These are phyloP conservation scores for Cyaniris semiargus DNA, from an alignment of 2,888 invertebrate genomes.

Conservation along the genomic window DNA sequence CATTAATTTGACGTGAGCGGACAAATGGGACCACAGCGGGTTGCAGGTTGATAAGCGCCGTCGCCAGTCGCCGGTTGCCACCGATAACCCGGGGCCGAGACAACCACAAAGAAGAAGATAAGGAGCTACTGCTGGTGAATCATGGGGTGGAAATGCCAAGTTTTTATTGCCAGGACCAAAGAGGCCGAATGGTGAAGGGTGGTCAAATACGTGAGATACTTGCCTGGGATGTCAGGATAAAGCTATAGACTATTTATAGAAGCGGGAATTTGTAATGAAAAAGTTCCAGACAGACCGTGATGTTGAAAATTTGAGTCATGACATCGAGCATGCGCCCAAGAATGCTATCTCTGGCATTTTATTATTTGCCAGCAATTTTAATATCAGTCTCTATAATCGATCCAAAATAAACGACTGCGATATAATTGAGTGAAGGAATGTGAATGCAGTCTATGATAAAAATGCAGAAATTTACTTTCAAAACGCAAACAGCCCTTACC, in stretches of 20 bases:
- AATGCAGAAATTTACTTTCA: background rate
- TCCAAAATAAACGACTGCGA: slow-evolving; percentile 1
- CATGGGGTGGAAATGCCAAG: background rate
- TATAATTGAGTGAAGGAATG: background rate
- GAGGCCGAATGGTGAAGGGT: background rate
- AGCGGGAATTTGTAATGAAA: background rate
- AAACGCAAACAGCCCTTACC: background rate
- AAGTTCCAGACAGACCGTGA: slow-evolving; percentile 4
- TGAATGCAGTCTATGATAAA: background rate
- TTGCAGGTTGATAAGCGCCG: slow-evolving; percentile 51
- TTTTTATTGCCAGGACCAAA: background rate
- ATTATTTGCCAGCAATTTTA: slow-evolving; percentile 6
- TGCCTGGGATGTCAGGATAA: background rate
- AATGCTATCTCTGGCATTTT: slow-evolving; percentile 4
- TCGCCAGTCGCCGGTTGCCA: slow-evolving; percentile 38
- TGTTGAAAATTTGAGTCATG: slow-evolving; percentile 15
- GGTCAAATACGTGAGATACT: background rate
- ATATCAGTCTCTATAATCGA: background rate
- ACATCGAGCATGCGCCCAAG: background rate
- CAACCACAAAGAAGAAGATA: slow-evolving; percentile 14
- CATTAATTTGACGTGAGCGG: slow-evolving; percentile 38
- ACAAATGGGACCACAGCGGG: slow-evolving; percentile 40
- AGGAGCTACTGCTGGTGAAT: background rate
- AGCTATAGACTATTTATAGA: background rate
- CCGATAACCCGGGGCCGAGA: slow-evolving; percentile 47